Evolutionary conservation across 1,140 invertebrate genomes (phyloP).

Genomic region (Drosophila tristis): DNA sequence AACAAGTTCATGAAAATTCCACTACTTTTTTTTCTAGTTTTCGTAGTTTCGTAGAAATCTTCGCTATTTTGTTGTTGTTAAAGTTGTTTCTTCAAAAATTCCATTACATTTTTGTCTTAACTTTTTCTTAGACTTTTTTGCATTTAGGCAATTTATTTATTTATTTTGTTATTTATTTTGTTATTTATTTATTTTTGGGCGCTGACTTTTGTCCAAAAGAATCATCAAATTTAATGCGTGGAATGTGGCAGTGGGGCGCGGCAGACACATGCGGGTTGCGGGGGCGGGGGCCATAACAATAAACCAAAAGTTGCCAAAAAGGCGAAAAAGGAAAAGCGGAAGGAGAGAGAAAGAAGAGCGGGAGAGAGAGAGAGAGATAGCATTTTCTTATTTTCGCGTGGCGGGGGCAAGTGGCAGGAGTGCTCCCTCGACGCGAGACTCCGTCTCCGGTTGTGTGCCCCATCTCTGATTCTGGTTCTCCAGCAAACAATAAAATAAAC

Average conservation of each 20-base stretch:
- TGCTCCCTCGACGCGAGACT: conserved; percentile 36
- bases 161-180: conserved; percentile 65
- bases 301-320: conserved; percentile 66
- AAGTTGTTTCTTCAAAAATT: conserved; percentile 2
- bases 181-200: conserved; percentile 68
- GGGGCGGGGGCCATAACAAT: conserved; percentile 51
- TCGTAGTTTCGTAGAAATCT: neutral
- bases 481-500: no score
- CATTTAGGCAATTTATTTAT: conserved; percentile 63
- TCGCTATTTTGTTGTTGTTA: no score
- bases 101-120: conserved; percentile 17
- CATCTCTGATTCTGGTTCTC: no score
- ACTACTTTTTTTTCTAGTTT: neutral
- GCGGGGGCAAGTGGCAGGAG: neutral
- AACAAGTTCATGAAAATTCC: neutral
- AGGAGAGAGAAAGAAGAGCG: conserved; percentile 17
- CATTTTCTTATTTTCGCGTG: conserved; percentile 39
- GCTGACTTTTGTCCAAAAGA: conserved; percentile 51
- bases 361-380: neutral
- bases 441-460: neutral
- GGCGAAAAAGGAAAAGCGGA: conserved; percentile 14
- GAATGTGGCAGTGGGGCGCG: conserved; percentile 34
- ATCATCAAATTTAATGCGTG: conserved; percentile 72
- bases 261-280: conserved; percentile 39
- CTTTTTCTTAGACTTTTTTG: conserved; percentile 20